Percentiles rank a stretch among this genome's conserved stretches.
These are phyloP conservation scores for Sminthopsis crassicaudata DNA, from an alignment of 2,113 vertebrate species.

Conservation along the genomic window DNA sequence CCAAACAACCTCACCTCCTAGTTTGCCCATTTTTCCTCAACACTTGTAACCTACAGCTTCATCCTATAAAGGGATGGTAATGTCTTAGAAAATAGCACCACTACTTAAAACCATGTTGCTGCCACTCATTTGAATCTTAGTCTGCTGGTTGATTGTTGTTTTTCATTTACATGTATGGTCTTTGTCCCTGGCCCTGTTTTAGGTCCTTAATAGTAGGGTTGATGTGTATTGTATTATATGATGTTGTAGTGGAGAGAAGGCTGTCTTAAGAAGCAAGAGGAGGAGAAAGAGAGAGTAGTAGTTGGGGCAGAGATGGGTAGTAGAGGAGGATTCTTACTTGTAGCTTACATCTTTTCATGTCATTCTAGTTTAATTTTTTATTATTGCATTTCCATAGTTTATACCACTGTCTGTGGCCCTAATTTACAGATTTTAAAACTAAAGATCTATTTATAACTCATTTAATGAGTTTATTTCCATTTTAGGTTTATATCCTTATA, in stretches of 20 bases:
- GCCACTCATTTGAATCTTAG: not conserved
- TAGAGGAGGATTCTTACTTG: not conserved
- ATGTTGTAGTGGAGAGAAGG: not conserved
- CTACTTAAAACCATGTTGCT: not conserved
- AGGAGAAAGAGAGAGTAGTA: not conserved
- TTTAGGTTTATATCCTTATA: constrained; percentile 95
- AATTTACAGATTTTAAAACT: not conserved
- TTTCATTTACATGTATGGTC: not conserved
- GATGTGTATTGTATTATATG: not conserved
- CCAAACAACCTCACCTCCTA: not conserved
- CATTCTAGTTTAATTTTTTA: not conserved
- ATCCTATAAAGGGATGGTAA: not conserved
- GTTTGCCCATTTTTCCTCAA: not conserved
- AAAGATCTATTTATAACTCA: constrained; percentile 17
- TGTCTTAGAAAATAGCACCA: not conserved
- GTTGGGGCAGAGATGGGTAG: not conserved
- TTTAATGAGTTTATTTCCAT: constrained; percentile 67
- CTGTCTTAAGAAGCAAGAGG: not conserved
- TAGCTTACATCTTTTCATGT: not conserved
- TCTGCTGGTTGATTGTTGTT: not conserved
- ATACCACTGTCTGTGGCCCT: not conserved
- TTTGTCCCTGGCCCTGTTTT: not conserved
- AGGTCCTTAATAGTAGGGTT: not conserved
- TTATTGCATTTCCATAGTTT: not conserved
- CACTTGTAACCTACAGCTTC: not conserved